Percentiles rank a stretch among this genome's conserved stretches.
Conservation (phyloP, 2,888 invertebrate genomes). For the Eupithecia insigniata region DNA sequence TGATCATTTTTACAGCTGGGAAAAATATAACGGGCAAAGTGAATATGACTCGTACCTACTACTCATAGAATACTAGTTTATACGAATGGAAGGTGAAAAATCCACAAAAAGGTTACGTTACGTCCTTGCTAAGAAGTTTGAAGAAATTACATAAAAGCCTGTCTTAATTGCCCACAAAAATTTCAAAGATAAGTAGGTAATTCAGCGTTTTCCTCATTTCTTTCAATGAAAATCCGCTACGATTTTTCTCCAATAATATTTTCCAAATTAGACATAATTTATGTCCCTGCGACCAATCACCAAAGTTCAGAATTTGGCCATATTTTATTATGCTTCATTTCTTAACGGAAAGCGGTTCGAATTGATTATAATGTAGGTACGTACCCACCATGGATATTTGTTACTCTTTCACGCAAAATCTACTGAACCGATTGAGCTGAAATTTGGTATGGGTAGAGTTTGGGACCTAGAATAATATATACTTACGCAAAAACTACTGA, state of each 20-base stretch:
- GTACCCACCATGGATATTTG: no score
- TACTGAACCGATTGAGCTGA: no score
- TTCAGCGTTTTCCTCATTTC: neutral
- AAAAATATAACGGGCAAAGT: neutral
- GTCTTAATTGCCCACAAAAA: neutral
- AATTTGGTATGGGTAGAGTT: no score
- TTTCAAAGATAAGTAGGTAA: neutral
- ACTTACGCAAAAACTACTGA: no score
- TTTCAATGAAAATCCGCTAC: neutral
- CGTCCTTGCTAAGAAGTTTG: neutral
- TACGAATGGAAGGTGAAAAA: neutral
- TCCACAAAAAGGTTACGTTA: neutral
- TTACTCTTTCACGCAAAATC: no score
- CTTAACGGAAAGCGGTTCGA: neutral
- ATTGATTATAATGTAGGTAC: neutral
- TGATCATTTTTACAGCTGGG: neutral
- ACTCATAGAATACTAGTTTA: neutral
- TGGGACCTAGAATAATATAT: no score
- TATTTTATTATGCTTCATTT: neutral
- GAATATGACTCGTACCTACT: neutral
- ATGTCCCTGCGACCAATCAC: neutral
- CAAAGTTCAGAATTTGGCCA: neutral
- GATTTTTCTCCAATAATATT: neutral
- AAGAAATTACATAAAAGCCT: neutral
- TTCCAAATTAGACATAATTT: neutral